These are phyloP conservation scores for Papilio polyxenes DNA, from an alignment of 1,140 invertebrate genomes.

Conservation along the genomic window DNA sequence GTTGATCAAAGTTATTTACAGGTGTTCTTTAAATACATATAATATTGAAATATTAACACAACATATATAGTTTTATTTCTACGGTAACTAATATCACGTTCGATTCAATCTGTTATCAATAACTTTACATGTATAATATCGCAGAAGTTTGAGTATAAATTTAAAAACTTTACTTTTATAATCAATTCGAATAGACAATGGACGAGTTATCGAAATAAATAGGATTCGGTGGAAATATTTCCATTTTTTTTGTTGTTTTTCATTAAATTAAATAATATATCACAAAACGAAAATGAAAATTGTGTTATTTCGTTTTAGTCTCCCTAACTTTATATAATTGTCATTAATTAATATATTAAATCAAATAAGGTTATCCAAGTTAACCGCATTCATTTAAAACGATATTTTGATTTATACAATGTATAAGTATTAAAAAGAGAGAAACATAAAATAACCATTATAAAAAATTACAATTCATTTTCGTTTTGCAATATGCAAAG, in stretches of 20 bases:
- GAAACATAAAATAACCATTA: not conserved
- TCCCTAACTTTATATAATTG: not conserved
- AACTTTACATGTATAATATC: constrained; percentile 25
- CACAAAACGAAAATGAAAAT: constrained; percentile 65
- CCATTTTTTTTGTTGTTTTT: constrained; percentile 50
- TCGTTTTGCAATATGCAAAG: constrained; percentile 50
- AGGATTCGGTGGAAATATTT: constrained; percentile 60
- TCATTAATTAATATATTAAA: not conserved
- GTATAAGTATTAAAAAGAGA: not conserved
- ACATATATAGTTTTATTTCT: constrained; percentile 57
- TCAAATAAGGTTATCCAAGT: not conserved
- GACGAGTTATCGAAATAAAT: constrained; percentile 55
- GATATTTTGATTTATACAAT: not conserved
- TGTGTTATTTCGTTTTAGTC: not conserved
- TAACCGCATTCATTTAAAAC: not conserved
- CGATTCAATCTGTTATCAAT: constrained; percentile 45
- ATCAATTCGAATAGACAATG: not conserved
- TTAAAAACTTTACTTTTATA: not conserved
- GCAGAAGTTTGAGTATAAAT: too few relatives aligned
- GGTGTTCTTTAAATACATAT: constrained; percentile 56
- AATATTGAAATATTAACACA: constrained; percentile 46
- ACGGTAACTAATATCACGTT: constrained; percentile 78
- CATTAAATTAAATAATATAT: constrained; percentile 55
- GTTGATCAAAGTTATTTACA: constrained; percentile 59
- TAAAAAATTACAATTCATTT: constrained; percentile 39